Conservation (phyloP, 92 coral and sea anemone species). For the Phenganax stokvisi region DNA sequence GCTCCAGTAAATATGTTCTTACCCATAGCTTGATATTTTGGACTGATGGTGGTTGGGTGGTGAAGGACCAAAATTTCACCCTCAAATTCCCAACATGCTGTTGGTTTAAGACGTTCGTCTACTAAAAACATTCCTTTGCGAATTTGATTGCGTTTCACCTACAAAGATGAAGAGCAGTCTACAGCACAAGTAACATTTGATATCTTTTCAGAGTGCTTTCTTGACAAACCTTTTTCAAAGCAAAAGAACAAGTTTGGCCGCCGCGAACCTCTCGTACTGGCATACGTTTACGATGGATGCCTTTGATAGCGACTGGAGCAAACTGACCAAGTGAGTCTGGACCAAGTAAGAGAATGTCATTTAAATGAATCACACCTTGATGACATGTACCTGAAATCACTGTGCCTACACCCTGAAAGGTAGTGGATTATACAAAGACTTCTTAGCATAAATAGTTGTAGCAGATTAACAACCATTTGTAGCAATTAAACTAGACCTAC, state of each 20-base stretch:
- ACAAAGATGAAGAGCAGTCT: too few relatives aligned
- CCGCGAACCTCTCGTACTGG: slow-evolving; percentile 90
- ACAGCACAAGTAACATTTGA: not conserved
- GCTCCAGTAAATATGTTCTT: slow-evolving; percentile 18
- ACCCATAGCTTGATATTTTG: slow-evolving; percentile 99
- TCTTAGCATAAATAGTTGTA: not conserved
- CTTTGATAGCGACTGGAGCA: slow-evolving; percentile 78
- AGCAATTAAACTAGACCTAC: slow-evolving; percentile 45
- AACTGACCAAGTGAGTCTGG: slow-evolving; percentile 99
- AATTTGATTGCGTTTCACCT: slow-evolving; percentile 95
- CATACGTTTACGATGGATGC: slow-evolving; percentile 94
- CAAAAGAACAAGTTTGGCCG: slow-evolving; percentile 95
- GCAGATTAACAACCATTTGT: not conserved
- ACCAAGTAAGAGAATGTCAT: slow-evolving; percentile 79
- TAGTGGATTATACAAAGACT: not conserved
- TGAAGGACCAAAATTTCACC: slow-evolving; percentile 90
- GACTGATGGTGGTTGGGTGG: slow-evolving; percentile 97
- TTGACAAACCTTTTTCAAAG: slow-evolving; percentile 73
- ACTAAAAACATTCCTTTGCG: slow-evolving; percentile 98
- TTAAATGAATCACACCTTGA: slow-evolving; percentile 80
- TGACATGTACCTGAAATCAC: slow-evolving; percentile 97
- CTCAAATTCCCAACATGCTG: slow-evolving; percentile 97
- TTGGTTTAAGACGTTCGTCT: slow-evolving; percentile 83
- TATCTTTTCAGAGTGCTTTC: not conserved
- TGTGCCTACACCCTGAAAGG: slow-evolving; percentile 84